These are phyloP conservation scores for Malurus cyaneus DNA, from an alignment of 2,113 vertebrate genomes.

Conservation along the genomic window DNA sequence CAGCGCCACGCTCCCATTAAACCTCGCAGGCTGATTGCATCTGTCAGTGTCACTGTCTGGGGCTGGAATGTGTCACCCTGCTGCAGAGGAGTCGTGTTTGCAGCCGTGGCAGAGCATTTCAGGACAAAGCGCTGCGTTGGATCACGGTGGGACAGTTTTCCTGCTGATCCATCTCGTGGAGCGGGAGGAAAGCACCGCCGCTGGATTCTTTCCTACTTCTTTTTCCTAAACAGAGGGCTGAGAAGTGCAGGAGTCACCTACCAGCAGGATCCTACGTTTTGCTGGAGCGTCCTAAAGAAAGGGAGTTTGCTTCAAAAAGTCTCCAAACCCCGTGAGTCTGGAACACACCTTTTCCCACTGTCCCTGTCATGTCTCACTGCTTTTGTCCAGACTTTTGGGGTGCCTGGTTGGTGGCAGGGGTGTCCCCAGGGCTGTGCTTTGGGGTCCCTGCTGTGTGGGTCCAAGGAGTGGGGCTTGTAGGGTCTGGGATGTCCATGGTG, in stretches of 20 bases:
- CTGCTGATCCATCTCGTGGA: not conserved
- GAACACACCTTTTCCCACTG: not conserved
- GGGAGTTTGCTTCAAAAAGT: not conserved
- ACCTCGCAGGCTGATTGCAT: conserved; percentile 26
- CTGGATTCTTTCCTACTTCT: conserved; percentile 65
- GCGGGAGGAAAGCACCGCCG: not conserved
- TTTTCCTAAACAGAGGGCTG: conserved; percentile 61
- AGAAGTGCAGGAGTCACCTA: not conserved
- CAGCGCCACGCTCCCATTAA: conserved; percentile 20
- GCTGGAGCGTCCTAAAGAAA: not conserved
- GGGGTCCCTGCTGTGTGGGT: not conserved
- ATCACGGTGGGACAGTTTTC: conserved; percentile 44
- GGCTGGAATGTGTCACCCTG: conserved; percentile 62
- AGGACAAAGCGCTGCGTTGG: conserved; percentile 58
- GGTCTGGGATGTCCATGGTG: not conserved
- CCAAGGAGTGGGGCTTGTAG: not conserved
- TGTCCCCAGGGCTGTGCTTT: not conserved
- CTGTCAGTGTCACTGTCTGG: conserved; percentile 55
- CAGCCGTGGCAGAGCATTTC: conserved; percentile 46
- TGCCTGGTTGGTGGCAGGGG: fast-evolving
- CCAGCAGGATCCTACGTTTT: not conserved
- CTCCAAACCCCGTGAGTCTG: not conserved
- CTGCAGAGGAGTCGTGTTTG: conserved; percentile 27
- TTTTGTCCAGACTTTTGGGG: not conserved
- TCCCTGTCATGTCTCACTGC: fast-evolving